Base-by-base conservation (phyloP, 1,140 invertebrate species). In the Mercenaria mercenaria region DNA sequence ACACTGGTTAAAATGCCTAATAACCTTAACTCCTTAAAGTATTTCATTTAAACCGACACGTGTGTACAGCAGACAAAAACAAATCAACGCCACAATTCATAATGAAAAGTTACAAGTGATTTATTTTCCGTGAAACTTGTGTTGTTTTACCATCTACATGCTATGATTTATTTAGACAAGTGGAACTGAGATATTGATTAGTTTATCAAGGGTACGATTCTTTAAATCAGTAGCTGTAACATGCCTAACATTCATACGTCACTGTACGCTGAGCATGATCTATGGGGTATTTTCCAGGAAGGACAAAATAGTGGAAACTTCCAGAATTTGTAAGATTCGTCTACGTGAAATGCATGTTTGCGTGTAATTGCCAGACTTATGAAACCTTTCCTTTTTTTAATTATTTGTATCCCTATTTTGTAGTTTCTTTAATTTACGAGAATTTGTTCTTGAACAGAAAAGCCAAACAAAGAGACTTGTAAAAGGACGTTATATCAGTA, bases 131-230 rank as follows among this genome's bases (percentile, higher is more conserved):
- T n/a, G 50, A 15, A 47, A 72, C 37, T 79, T 79, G 37, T 85
- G 83, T 85, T 85, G 83, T 72, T 85, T 85, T 85, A 72, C 67
- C 52, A 85, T 85, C 83, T 85, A 76, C 39, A 37, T 43, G 50
- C 41, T 74, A 43, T 74, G 83, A 76, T 85, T 85, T 85, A 85
- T 85, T 85, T 85, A 72, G 83, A 85, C 83, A 85, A 52, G 67
- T 72, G 47, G 37, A 50, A 34, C 67, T 74, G 83, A 20, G 39
- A 72, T 85, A 85, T 85, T 85, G 83, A 85, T 85, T 85, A 50
- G 83, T 56, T 85, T 74, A 74, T 85, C 64, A 74, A 74, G 43
- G 50, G 67, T 56, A 39, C 43, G 64, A 56, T 47, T 76, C 43
- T 52, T 85, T n/a, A 32, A 41, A 74, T 85, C 80, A n/a, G 52